Conservation (phyloP, 2,888 invertebrate genomes). For the Plagodis dolabraria region DNA sequence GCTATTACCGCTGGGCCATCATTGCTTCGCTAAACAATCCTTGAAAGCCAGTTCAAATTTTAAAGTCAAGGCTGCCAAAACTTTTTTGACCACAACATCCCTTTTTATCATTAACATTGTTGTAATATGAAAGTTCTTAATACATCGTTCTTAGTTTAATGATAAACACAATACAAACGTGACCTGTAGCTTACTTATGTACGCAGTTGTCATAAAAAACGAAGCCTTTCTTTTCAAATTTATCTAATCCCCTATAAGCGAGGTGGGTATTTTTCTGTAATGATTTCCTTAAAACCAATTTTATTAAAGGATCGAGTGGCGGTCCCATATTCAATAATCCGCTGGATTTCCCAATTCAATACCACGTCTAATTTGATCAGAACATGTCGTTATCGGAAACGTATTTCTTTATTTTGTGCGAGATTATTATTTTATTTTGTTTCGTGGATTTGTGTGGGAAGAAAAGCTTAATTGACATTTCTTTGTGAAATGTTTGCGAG, state of each 20-base stretch:
- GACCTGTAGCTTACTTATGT: background rate
- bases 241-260: slow-evolving; percentile 34
- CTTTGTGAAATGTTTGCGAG: background rate
- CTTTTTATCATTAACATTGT: too few relatives aligned
- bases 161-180: too few relatives aligned
- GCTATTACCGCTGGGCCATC: too few relatives aligned
- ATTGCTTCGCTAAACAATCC: too few relatives aligned
- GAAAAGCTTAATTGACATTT: background rate
- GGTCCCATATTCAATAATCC: slow-evolving; percentile 40
- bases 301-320: slow-evolving; percentile 35
- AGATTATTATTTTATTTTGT: slow-evolving; percentile 9
- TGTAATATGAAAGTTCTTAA: too few relatives aligned
- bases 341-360: slow-evolving; percentile 36
- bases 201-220: background rate
- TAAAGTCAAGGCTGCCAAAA: too few relatives aligned
- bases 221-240: slow-evolving; percentile 21
- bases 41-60: too few relatives aligned
- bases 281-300: slow-evolving; percentile 43
- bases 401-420: slow-evolving; percentile 25
- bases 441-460: slow-evolving; percentile 2
- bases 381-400: slow-evolving; percentile 26
- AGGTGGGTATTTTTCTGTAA: slow-evolving; percentile 34
- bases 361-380: slow-evolving; percentile 39
- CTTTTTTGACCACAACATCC: too few relatives aligned
- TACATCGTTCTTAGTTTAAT: too few relatives aligned